phyloP scores from a whole-genome alignment of 2,888 invertebrate genomes.

The Eupithecia inturbata region DNA sequence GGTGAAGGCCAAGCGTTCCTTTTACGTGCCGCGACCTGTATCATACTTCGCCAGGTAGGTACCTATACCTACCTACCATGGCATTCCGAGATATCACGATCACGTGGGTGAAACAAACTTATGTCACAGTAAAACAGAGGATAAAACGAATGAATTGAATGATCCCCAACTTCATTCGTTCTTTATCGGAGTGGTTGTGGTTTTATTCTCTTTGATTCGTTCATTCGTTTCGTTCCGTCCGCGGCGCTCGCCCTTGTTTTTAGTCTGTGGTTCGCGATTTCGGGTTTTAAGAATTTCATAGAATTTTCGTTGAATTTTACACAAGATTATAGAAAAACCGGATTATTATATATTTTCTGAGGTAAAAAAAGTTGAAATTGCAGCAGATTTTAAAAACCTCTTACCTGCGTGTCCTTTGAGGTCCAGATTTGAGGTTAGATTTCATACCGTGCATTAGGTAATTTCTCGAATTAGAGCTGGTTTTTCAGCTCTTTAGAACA shows the following conservation, averaged over 20 bases:
- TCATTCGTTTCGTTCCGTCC: neutral
- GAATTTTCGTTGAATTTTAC: constrained; percentile 25
- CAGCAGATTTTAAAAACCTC: neutral
- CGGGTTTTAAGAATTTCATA: constrained; percentile 19
- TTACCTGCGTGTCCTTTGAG: too few species aligned
- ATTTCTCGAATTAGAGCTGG: constrained; percentile 43
- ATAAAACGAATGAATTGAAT: too few species aligned
- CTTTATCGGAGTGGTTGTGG: too few species aligned
- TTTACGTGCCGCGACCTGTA: too few species aligned
- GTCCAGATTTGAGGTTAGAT: constrained; percentile 69
- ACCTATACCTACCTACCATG: too few species aligned
- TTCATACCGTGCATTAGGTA: constrained; percentile 62
- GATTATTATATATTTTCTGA: constrained; percentile 10
- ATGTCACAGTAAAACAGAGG: too few species aligned
- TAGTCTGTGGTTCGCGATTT: constrained; percentile 23
- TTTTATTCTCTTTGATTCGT: too few species aligned
- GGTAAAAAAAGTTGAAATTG: constrained; percentile 20
- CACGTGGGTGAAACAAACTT: too few species aligned
- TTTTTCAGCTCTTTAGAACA: constrained; percentile 19
- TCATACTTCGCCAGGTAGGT: too few species aligned
- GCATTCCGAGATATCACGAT: too few species aligned
- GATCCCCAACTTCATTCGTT: neutral
- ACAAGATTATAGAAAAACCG: constrained; percentile 4
- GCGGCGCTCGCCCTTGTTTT: constrained; percentile 2
- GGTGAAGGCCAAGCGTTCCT: too few species aligned